These are phyloP conservation scores for Amazonetta brasiliensis DNA, from an alignment of 2,797 vertebrate species.

Conservation along the genomic window DNA sequence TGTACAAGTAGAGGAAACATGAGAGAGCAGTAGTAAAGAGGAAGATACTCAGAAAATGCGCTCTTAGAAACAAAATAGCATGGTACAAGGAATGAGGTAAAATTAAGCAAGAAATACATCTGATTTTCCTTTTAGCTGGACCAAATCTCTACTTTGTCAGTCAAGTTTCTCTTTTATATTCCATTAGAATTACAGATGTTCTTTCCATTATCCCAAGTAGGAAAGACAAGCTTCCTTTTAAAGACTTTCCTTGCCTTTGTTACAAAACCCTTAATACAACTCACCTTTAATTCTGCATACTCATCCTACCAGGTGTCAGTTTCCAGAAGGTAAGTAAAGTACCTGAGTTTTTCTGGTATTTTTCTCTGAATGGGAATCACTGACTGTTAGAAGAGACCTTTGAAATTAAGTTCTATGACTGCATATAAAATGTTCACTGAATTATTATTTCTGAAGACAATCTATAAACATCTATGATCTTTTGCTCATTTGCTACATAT, in stretches of 20 bases:
- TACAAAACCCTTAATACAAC: not conserved
- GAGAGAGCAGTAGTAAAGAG: not conserved
- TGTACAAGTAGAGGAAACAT: not conserved
- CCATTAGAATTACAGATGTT: not conserved
- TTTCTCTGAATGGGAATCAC: not conserved
- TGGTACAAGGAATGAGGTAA: not conserved
- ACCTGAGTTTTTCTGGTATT: not conserved
- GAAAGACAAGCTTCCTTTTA: not conserved
- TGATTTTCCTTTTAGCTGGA: not conserved
- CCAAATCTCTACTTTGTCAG: not conserved
- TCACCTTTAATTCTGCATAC: not conserved
- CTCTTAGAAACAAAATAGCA: not conserved
- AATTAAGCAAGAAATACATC: not conserved
- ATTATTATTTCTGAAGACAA: not conserved
- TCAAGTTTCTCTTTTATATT: not conserved
- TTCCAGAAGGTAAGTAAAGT: not conserved
- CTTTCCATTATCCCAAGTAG: not conserved
- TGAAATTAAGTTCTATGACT: not conserved
- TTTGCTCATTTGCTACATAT: not conserved
- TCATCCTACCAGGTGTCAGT: not conserved
- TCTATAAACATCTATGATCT: not conserved
- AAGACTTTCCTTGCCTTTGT: not conserved
- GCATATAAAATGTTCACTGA: not conserved
- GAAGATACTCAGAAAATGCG: not conserved
- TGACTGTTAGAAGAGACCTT: not conserved